Conservation (phyloP, 2,113 vertebrate genomes). For the Lophochroa leadbeateri region DNA sequence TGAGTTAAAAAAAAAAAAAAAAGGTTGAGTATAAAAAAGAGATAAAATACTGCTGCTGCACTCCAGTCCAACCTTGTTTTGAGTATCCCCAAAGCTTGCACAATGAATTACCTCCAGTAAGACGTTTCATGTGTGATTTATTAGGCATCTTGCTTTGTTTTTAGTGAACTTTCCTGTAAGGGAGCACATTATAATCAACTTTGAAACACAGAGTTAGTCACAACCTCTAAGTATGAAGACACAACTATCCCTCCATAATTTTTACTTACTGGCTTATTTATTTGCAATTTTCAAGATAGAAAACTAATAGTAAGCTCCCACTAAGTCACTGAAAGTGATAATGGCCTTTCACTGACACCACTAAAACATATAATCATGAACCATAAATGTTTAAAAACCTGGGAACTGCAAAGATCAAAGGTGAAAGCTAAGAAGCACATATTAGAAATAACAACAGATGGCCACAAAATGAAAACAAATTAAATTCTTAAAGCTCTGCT, state of each 20-base stretch:
- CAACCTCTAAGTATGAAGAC: background rate
- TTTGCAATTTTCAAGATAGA: slow-evolving; percentile 41
- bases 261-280: slow-evolving; percentile 58
- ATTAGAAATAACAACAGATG: slow-evolving; percentile 65
- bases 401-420: slow-evolving; percentile 62
- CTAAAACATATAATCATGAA: slow-evolving; percentile 22
- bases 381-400: slow-evolving; percentile 17
- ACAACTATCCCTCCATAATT: background rate
- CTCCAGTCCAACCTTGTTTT: background rate
- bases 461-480: slow-evolving; percentile 64
- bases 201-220: background rate
- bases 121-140: background rate
- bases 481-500: slow-evolving; percentile 46
- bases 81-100: background rate
- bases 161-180: background rate
- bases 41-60: background rate
- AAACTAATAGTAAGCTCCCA: slow-evolving; percentile 12
- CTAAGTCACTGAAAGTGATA: slow-evolving; percentile 1
- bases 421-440: slow-evolving; percentile 30
- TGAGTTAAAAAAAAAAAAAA: background rate
- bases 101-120: background rate
- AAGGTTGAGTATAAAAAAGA: background rate
- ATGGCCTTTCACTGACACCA: slow-evolving; percentile 18
- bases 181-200: background rate
- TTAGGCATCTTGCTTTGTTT: background rate